Evolutionary conservation across 1,140 invertebrate species (phyloP).

Genomic region (Heliconius eleuchia): DNA sequence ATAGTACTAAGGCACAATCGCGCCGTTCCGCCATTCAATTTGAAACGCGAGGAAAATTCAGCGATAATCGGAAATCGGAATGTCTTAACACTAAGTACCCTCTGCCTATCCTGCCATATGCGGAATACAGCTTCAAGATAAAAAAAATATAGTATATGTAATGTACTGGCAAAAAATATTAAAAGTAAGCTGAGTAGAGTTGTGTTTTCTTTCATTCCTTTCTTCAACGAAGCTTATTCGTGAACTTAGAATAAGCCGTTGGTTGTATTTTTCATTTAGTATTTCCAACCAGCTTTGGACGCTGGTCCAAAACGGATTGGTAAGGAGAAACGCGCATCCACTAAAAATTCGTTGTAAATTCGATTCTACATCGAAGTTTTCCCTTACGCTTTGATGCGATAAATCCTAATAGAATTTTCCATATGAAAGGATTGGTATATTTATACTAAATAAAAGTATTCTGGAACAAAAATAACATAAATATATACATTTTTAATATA

Average conservation of each 20-base stretch:
- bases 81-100: too few relatives aligned
- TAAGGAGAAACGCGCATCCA: constrained; percentile 47
- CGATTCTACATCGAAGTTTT: constrained; percentile 12
- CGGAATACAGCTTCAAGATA: too few relatives aligned
- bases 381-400: constrained; percentile 21
- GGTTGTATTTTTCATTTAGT: constrained; percentile 68
- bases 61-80: too few relatives aligned
- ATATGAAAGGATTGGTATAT: constrained; percentile 1
- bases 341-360: constrained; percentile 21
- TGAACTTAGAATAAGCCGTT: constrained; percentile 44
- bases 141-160: neutral
- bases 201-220: constrained; percentile 10
- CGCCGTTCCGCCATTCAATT: too few relatives aligned
- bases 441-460: neutral
- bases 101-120: too few relatives aligned
- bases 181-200: neutral
- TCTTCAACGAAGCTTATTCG: constrained; percentile 40
- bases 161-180: neutral
- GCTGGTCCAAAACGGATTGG: constrained; percentile 49
- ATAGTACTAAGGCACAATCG: too few relatives aligned
- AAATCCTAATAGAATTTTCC: constrained; percentile 20
- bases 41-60: too few relatives aligned
- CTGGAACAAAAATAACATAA: too few relatives aligned
- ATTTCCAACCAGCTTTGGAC: constrained; percentile 50
- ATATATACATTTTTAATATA: neutral